Conservation (phyloP, 2,113 vertebrate genomes). For the zebrafish (Danio rerio) region GRCz12tu NC_133178.1:36884001-36884500, state of each 20-base stretch:
- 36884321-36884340: not conserved
- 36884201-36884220: not conserved
- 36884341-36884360: not conserved
- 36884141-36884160: constrained; percentile 25
- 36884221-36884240: not conserved
- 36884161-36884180: not conserved
- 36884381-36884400: not conserved
- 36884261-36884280: constrained; percentile 5
- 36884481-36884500: not conserved
- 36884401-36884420: not conserved
- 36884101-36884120: constrained; percentile 15
- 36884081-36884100: constrained; percentile 31
- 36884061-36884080: constrained; percentile 17
- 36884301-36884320: not conserved
- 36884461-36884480: not conserved
- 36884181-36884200: not conserved
- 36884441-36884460: not conserved
- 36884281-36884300: not conserved
- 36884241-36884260: not conserved
- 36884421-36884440: not conserved
- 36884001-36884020: constrained; percentile 23
- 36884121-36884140: not conserved
- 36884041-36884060: constrained; percentile 30
- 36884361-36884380: not conserved
- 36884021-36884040: constrained; percentile 26